Conservation (phyloP, 2,797 vertebrate genomes). For the Monodelphis domestica region DNA sequence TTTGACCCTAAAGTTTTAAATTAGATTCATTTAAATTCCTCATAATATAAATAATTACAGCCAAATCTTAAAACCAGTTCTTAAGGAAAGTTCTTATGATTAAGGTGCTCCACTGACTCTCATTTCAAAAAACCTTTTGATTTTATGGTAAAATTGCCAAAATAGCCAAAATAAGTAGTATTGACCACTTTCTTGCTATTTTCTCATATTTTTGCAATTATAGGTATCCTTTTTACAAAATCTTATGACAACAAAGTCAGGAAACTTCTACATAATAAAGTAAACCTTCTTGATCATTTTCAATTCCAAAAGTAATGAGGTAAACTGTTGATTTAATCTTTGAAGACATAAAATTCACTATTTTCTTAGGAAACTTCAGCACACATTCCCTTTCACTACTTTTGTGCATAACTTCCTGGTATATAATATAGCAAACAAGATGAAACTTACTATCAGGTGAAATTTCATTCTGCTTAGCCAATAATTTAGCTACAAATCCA, state of each 20-base stretch:
- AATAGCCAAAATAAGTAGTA: too few relatives aligned
- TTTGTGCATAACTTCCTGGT: neutral
- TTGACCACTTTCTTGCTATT: too few relatives aligned
- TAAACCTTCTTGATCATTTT: neutral
- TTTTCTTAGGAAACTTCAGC: neutral
- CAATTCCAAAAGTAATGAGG: neutral
- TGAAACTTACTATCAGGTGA: neutral
- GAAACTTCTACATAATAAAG: neutral
- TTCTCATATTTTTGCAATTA: too few relatives aligned
- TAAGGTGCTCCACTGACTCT: neutral
- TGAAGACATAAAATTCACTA: neutral
- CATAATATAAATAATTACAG: neutral
- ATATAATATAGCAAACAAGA: neutral
- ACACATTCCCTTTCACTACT: neutral
- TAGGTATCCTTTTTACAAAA: neutral
- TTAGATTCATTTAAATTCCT: neutral
- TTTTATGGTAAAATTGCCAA: neutral
- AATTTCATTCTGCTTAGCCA: neutral
- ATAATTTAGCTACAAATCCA: neutral
- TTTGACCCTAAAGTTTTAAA: neutral
- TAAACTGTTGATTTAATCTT: neutral
- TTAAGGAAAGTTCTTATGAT: too few relatives aligned
- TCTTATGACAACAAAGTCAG: neutral
- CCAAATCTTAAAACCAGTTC: neutral
- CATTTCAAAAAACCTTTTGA: neutral